Evolutionary conservation across 2,113 vertebrate genomes (phyloP), one percentile per base, ranked within the genome.

Genomic region (Narcine bancroftii): DNA sequence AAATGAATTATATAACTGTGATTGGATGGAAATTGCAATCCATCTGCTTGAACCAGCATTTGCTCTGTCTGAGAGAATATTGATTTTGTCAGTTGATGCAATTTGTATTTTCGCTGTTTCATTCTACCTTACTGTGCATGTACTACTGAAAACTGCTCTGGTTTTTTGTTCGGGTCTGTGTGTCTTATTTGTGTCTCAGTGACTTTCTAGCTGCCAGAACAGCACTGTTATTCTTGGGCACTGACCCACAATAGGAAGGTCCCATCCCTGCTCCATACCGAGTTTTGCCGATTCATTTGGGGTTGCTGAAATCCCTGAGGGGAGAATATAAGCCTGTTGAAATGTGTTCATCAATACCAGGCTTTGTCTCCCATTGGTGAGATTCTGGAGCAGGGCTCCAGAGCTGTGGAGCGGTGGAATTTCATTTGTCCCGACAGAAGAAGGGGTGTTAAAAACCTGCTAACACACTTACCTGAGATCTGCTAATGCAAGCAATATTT

Each of bases 131-230:
- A 11, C 56, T 87, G 81, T 87, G 81, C 81, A n/a, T 60, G 53
- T 36, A 87, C 81, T 87, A 87, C 81, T 87, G 81, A 87, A 87
- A 36, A 7, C 6, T 87, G 53, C 17, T 60, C 50, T 85, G 81
- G 33, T 56, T 10, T 60, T 87, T 87, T 87, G 60, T 50, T 36
- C 36, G 19, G 81, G 81, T 33, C 81, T 56, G 53, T 60, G 45
- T 81, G 33, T 60, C 13, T 4, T 83, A 53, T 33, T n/a, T 0
- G 81, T 56, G 29, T 87, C 53, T n/a, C 36, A 87, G 39, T 87
- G 15, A 87, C 15, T 83, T 56, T 56, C 13, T 83, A 56, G 47
- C 29, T 63, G 5, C 53, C 50, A 36, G 50, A 81, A 42, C 4
- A 13, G 75, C 75, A 26, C 21, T 21, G 42, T 77, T 39, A 4